Base-by-base conservation (phyloP, 2,888 invertebrate species). In the Drosophila nigritarsus region DNA sequence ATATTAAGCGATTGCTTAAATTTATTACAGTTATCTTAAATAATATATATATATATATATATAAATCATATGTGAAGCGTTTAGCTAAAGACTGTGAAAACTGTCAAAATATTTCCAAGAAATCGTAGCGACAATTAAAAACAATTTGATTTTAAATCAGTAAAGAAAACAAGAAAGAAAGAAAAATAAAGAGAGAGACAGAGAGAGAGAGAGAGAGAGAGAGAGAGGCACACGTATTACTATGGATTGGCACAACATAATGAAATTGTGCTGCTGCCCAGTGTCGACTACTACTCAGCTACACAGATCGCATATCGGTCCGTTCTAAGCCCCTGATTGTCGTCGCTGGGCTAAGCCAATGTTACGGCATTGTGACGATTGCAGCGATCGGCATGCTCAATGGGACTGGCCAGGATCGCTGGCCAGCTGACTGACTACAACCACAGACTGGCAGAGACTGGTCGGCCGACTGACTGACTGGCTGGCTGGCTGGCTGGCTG, bases 121-220 rank as follows among this genome's bases (percentile, higher is more conserved):
- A 86, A 76, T 67, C 56, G 72, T 36, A 63, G 75, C 71, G 66
- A 84, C 82, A 85, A 89, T 87, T 84, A 85, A 87, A 89, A 83
- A 75, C 82, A 74, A 87, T 89, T 89, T 89, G 82, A 85, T 85
- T 89, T 86, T 6, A 86, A 85, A 87, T 83, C 80, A 87, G 82
- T 65, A 66, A 85, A 83, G 82, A 82, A 85, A 85, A 83, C 84
- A 89, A 5, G 45, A 51, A 20, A 9, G 3, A 49, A 30, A 18
- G 11, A 48, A 27, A 50, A 13, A 29, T 45, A 29, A 11, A 8
- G 1, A 48, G 20, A 18, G 9, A 42, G 45, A 45, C 6, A 40
- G 49, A 56, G 18, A 24, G 8, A 45, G 20, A 40, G n/a, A n/a
- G 9, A 53, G 30, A 50, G 53, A 49, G 32, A 69, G 62, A 55